A percentile compares a stretch with the other conserved stretches of the same genome.
phyloP scores from a whole-genome alignment of 2,797 vertebrate genomes.

The Pelodytes ibericus region DNA sequence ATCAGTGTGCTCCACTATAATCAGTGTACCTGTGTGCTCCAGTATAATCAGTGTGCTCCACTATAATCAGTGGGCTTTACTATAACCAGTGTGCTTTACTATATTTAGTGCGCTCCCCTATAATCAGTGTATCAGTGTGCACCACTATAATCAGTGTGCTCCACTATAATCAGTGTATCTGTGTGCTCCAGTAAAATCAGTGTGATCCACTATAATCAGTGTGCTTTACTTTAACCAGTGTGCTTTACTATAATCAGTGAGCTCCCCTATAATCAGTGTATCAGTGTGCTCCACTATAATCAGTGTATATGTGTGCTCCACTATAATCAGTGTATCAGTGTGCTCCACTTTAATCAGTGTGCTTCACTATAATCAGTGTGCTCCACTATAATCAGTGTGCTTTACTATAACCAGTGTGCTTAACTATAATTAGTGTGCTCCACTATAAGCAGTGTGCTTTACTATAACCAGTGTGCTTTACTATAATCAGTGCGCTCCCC shows the following conservation, averaged over 20 bases:
- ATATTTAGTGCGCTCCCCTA: too few relatives aligned
- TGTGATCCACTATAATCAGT: too few relatives aligned
- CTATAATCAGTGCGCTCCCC: too few relatives aligned
- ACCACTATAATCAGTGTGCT: not conserved
- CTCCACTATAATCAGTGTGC: not conserved
- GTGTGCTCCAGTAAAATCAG: not conserved
- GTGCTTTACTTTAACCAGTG: too few relatives aligned
- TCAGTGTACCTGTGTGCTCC: too few relatives aligned
- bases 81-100: too few relatives aligned
- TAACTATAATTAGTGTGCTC: not conserved
- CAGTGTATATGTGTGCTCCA: not conserved
- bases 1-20: not conserved
- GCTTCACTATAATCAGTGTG: too few relatives aligned
- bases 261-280: not conserved
- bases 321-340: not conserved
- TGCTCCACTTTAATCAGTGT: too few relatives aligned
- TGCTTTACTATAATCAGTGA: too few relatives aligned
- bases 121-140: not conserved
- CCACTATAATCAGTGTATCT: not conserved
- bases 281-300: not conserved
- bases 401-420: not conserved
- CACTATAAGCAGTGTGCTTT: not conserved
- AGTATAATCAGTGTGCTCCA: not conserved
- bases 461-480: too few relatives aligned
- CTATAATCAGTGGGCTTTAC: not conserved